These are phyloP conservation scores for Threskiornis aethiopicus DNA, from an alignment of 2,797 vertebrate genomes.

Conservation along the genomic window DNA sequence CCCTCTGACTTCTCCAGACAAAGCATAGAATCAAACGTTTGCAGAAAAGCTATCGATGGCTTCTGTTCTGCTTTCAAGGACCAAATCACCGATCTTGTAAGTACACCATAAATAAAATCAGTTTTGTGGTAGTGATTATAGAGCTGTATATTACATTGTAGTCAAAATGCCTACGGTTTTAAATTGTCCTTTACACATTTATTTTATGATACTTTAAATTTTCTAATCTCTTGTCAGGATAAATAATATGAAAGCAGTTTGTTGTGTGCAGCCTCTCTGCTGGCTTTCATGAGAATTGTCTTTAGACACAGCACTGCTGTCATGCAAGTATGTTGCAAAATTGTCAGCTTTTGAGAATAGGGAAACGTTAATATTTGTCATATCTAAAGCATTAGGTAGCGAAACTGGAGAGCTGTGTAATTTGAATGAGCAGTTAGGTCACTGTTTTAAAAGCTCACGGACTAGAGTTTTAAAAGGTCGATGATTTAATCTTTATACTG, in stretches of 20 bases:
- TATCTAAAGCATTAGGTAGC: not conserved
- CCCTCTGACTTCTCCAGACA: constrained; percentile 54
- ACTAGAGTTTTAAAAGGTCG: not conserved
- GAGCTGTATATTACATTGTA: not conserved
- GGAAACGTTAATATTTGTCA: not conserved
- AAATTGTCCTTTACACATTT: not conserved
- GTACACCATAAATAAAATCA: not conserved
- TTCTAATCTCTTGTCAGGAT: not conserved
- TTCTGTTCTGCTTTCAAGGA: constrained; percentile 72
- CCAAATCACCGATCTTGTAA: constrained; percentile 73
- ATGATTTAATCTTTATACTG: not conserved
- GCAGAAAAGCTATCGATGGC: constrained; percentile 53
- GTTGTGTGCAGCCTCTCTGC: not conserved
- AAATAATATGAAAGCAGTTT: not conserved
- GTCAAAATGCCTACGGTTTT: not conserved
- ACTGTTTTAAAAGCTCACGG: not conserved
- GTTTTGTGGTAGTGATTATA: not conserved
- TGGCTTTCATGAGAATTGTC: not conserved
- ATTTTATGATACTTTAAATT: not conserved
- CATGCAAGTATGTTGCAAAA: not conserved
- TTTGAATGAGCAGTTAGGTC: not conserved
- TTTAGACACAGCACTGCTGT: not conserved
- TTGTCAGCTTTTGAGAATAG: not conserved
- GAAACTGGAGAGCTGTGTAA: not conserved
- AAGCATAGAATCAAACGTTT: constrained; percentile 42